Base-by-base conservation (phyloP, 2,888 invertebrate genomes). In the Drosophila falleni region DNA sequence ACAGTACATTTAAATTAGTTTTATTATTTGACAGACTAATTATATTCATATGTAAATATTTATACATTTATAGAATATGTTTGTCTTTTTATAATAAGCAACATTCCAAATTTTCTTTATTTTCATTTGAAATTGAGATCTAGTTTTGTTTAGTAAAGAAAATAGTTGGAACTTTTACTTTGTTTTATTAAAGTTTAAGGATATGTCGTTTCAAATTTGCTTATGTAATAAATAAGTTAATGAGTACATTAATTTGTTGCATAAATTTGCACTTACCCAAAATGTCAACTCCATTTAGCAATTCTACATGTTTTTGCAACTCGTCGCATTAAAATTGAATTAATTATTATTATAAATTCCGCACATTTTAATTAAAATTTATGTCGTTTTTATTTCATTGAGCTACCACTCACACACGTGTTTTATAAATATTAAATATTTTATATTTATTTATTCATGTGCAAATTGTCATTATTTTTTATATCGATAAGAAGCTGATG, bases 331-430 rank as follows among this genome's bases (percentile, higher is more conserved):
- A n/a, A 33, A 11, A n/a, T 26, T 49, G 3, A 13, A 54, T 47
- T 42, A 6, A 13, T 58, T 53, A 26, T 44, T 53, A 10, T 60
- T 66, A 56, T 41, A 42, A 15, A 42, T 33, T 29, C 55, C 59
- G 62, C 74, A 74, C 74, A 67, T 55, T 41, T 62, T 29, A 15
- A 26, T 47, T 51, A 51, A 54, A 51, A 69, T 78, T 77, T 49
- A 58, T 60, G 29, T 9, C 13, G 39, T 47, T 65, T 58, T 15
- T n/a, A 53, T 59, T 51, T 62, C 15, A 5, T 62, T 9, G 0
- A 33, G 26, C 15, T 11, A 19, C 11, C 33, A 23, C 29, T 4
- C 29, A 29, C 51, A 19, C 56, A 10, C 44, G 41, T 10, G 23
- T n/a, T 42, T n/a, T 19, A 33, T 33, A 37, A 29, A 10, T 51